phyloP scores from a whole-genome alignment of 2,797 vertebrate species.

The Geotrypetes seraphini region DNA sequence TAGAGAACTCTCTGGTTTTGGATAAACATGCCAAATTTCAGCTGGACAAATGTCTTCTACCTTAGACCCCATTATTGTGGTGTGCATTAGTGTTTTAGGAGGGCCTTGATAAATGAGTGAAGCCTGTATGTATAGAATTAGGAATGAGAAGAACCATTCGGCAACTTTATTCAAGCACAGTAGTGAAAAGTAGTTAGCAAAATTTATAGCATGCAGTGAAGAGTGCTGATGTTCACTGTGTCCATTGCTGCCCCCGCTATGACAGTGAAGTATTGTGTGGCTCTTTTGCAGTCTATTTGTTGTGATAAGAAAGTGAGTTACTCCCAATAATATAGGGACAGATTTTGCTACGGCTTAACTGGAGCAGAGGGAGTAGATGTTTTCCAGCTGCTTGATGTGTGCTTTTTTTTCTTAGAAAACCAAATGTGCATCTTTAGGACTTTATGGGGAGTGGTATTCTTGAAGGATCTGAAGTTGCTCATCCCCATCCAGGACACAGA shows the following conservation, averaged over 20 bases:
- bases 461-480: too few relatives aligned
- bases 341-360: too few relatives aligned
- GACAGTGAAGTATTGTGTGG: slow-evolving; percentile 21
- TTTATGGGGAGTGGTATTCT: too few relatives aligned
- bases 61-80: slow-evolving; percentile 41
- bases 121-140: too few relatives aligned
- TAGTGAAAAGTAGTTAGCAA: slow-evolving; percentile 21
- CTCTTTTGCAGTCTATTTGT: slow-evolving; percentile 12
- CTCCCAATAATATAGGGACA: too few relatives aligned
- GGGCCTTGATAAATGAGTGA: slow-evolving; percentile 16
- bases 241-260: slow-evolving; percentile 6
- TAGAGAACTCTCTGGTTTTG: slow-evolving; percentile 9
- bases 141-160: too few relatives aligned
- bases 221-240: slow-evolving; percentile 15
- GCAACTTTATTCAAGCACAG: slow-evolving; percentile 26
- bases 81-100: slow-evolving; percentile 14
- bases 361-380: too few relatives aligned
- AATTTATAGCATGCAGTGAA: too few relatives aligned
- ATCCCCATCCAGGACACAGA: too few relatives aligned
- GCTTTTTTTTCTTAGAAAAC: too few relatives aligned
- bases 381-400: too few relatives aligned
- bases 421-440: too few relatives aligned
- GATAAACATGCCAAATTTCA: slow-evolving; percentile 26
- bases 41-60: slow-evolving; percentile 26
- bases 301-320: not conserved